Percentiles rank a stretch among this genome's conserved stretches.
Evolutionary conservation across 2,888 invertebrate genomes (phyloP).

Genomic region (Perizoma affinitatum): DNA sequence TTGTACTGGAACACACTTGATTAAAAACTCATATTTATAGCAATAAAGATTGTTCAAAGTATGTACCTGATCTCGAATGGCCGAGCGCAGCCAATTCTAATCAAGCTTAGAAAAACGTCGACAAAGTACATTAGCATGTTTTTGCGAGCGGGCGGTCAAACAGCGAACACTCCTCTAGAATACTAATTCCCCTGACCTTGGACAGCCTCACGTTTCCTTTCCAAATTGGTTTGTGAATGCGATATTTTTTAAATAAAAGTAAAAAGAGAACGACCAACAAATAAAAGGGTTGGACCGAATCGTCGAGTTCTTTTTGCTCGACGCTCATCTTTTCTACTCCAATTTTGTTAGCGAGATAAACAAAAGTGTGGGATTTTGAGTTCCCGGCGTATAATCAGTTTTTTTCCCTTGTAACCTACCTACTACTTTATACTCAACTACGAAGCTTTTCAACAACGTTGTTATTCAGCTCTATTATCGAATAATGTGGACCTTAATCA

Average conservation of each 20-base stretch:
- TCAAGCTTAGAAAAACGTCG: slow-evolving; percentile 72
- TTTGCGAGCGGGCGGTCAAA: slow-evolving; percentile 78
- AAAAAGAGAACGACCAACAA: slow-evolving; percentile 73
- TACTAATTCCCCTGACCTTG: slow-evolving; percentile 82
- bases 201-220: slow-evolving; percentile 82
- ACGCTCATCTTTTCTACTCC: slow-evolving; percentile 64
- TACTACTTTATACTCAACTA: slow-evolving; percentile 1
- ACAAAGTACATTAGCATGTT: slow-evolving; percentile 75
- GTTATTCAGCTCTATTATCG: slow-evolving; percentile 20
- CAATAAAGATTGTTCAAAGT: slow-evolving; percentile 10
- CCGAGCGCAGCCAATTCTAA: slow-evolving; percentile 59
- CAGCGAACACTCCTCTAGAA: slow-evolving; percentile 75
- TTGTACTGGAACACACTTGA: not conserved
- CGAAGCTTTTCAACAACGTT: slow-evolving; percentile 13
- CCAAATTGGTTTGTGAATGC: slow-evolving; percentile 82
- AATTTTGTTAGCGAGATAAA: slow-evolving; percentile 56
- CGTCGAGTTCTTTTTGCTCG: slow-evolving; percentile 71
- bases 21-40: not conserved
- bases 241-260: slow-evolving; percentile 82
- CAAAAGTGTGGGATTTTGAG: slow-evolving; percentile 46
- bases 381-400: slow-evolving; percentile 36
- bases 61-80: slow-evolving; percentile 4
- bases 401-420: slow-evolving; percentile 12
- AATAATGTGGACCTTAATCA: slow-evolving; percentile 23
- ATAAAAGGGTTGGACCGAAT: slow-evolving; percentile 76